Evolutionary conservation across 2,888 invertebrate genomes (phyloP).

Genomic region (Entomobrya multifasciata): DNA sequence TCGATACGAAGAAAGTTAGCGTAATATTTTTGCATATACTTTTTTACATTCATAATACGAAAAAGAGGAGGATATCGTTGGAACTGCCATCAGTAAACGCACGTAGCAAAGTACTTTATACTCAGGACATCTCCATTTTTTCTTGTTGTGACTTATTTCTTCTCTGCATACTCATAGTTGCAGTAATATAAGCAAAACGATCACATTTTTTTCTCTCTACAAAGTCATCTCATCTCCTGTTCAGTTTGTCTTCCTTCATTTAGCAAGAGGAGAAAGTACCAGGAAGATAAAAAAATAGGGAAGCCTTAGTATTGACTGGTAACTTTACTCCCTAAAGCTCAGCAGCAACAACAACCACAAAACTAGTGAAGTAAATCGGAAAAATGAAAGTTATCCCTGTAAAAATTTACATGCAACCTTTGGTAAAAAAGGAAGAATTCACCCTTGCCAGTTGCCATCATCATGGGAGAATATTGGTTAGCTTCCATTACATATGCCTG

Average conservation of each 20-base stretch:
- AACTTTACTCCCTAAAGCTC: neutral
- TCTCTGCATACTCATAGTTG: neutral
- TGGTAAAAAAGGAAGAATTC: neutral
- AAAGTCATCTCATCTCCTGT: conserved; percentile 52
- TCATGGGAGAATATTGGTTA: no score
- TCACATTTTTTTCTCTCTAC: conserved; percentile 41
- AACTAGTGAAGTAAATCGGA: neutral
- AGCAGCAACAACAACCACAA: conserved; percentile 17
- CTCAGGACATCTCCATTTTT: conserved; percentile 48
- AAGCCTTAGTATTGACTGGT: conserved; percentile 16
- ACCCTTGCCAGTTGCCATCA: neutral
- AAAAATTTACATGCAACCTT: conserved; percentile 9
- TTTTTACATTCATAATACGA: neutral
- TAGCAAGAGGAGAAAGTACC: neutral
- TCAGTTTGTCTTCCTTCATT: conserved; percentile 61
- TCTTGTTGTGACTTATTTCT: neutral
- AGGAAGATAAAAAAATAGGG: conserved; percentile 16
- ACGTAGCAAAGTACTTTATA: conserved; percentile 52
- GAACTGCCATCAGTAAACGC: neutral
- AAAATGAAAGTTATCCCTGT: neutral
- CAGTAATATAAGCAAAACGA: conserved; percentile 31
- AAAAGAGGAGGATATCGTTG: conserved; percentile 2
- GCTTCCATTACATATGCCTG: no score
- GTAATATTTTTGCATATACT: conserved; percentile 37
- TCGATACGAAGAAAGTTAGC: neutral